These are phyloP conservation scores for Phaedon cochleariae DNA, from an alignment of 2,888 invertebrate genomes.

Conservation along the genomic window DNA sequence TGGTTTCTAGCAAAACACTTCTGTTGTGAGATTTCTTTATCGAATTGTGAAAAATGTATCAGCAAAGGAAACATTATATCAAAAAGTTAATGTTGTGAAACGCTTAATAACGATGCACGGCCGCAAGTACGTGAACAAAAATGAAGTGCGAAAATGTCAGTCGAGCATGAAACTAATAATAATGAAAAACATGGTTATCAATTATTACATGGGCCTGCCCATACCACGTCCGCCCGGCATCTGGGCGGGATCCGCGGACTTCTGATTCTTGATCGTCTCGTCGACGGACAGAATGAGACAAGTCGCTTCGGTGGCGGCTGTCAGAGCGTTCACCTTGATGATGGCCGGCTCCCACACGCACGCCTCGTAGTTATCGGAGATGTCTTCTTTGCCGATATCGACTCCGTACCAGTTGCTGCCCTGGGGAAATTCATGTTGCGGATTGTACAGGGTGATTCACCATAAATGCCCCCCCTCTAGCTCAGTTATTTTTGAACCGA, in stretches of 20 bases:
- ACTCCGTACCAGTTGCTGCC: conserved; percentile 95
- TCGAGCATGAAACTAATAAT: too few relatives aligned
- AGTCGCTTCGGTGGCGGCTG: conserved; percentile 95
- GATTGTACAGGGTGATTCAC: too few relatives aligned
- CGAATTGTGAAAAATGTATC: too few relatives aligned
- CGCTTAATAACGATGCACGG: too few relatives aligned
- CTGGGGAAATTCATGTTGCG: conserved; percentile 91
- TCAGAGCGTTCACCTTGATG: conserved; percentile 95
- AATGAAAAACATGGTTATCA: conserved; percentile 97
- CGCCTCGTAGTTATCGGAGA: conserved; percentile 89
- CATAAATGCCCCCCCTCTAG: too few relatives aligned
- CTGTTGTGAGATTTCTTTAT: too few relatives aligned
- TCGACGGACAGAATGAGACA: conserved; percentile 96
- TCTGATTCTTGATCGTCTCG: conserved; percentile 96
- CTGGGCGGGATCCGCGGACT: conserved; percentile 64
- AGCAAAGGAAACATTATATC: too few relatives aligned
- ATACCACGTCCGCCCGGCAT: conserved; percentile 73
- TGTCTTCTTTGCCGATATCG: conserved; percentile 92
- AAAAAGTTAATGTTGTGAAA: too few relatives aligned
- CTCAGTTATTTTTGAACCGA: too few relatives aligned
- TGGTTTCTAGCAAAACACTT: too few relatives aligned
- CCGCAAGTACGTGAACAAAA: too few relatives aligned
- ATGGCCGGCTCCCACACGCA: conserved; percentile 99
- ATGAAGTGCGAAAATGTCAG: too few relatives aligned
- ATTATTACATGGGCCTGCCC: conserved; percentile 79